A percentile compares a stretch with the other conserved stretches of the same genome.
These are phyloP conservation scores for Andinoacara biseriatus DNA, from an alignment of 2,113 vertebrate genomes.

Conservation along the genomic window DNA sequence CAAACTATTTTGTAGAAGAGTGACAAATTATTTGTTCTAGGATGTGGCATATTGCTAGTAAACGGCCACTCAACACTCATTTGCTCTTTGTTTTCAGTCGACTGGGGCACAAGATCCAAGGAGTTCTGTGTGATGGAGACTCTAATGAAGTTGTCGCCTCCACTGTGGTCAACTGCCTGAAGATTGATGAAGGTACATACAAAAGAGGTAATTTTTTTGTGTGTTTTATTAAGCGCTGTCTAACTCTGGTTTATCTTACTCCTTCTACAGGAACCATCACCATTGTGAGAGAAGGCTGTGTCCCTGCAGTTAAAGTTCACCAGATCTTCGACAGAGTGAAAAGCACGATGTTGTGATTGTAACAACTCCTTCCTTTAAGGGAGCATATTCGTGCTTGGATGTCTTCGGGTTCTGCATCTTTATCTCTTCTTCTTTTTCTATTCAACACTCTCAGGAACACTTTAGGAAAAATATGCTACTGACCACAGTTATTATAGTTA, in stretches of 20 bases:
- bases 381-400: not conserved
- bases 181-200: constrained; percentile 85
- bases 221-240: not conserved
- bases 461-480: too few species aligned
- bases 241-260: constrained; percentile 9
- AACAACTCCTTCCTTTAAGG: not conserved
- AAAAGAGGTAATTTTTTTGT: not conserved
- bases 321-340: constrained; percentile 88
- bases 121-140: constrained; percentile 88
- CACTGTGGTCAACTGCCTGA: constrained; percentile 88
- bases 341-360: constrained; percentile 69
- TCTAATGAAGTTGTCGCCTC: constrained; percentile 89
- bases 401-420: not conserved
- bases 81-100: constrained; percentile 70
- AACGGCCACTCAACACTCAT: not conserved
- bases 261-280: constrained; percentile 79
- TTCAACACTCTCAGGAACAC: not conserved
- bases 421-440: not conserved
- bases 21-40: not conserved
- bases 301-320: constrained; percentile 83
- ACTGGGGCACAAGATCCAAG: constrained; percentile 88
- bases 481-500: too few species aligned
- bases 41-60: not conserved
- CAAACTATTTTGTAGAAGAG: not conserved
- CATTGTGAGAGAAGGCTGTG: constrained; percentile 88